Evolutionary conservation across 2,797 vertebrate genomes (phyloP).

Genomic region (Centropyge bicolor): DNA sequence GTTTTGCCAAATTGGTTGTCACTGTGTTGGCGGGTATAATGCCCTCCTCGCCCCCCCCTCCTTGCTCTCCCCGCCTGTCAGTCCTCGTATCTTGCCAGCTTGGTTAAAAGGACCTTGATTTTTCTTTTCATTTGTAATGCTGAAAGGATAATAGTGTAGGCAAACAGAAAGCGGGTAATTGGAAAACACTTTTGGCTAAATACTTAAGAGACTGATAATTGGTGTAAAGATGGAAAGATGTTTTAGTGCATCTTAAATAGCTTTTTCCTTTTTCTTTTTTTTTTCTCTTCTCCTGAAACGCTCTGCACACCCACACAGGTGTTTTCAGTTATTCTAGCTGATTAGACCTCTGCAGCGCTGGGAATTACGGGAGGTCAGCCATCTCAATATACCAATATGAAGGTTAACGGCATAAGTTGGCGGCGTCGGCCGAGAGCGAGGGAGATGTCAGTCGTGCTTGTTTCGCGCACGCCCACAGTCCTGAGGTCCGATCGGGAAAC

Average conservation of each 20-base stretch:
- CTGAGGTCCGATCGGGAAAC: not conserved
- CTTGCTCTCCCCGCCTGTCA: constrained; percentile 42
- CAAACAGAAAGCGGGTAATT: constrained; percentile 9
- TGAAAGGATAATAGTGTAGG: constrained; percentile 14
- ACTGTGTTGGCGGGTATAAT: constrained; percentile 56
- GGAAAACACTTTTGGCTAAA: constrained; percentile 2
- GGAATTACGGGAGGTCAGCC: not conserved
- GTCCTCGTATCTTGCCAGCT: constrained; percentile 32
- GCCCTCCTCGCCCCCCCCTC: constrained; percentile 24
- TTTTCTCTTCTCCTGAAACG: too few relatives aligned
- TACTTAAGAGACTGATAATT: constrained; percentile 26
- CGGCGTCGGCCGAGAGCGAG: not conserved
- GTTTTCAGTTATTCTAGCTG: constrained; percentile 9
- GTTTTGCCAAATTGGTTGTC: constrained; percentile 72
- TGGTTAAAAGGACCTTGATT: constrained; percentile 15
- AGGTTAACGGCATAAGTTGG: not conserved
- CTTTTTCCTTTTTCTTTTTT: not conserved
- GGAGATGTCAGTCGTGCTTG: not conserved
- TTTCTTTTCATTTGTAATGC: constrained; percentile 11
- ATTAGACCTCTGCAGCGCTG: not conserved
- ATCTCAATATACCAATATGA: constrained; percentile 3
- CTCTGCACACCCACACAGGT: not conserved
- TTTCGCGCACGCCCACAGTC: not conserved
- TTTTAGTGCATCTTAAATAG: constrained; percentile 16
- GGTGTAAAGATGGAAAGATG: constrained; percentile 7